Conservation (phyloP, 2,888 invertebrate species). For the Cerceris ruficornis region DNA sequence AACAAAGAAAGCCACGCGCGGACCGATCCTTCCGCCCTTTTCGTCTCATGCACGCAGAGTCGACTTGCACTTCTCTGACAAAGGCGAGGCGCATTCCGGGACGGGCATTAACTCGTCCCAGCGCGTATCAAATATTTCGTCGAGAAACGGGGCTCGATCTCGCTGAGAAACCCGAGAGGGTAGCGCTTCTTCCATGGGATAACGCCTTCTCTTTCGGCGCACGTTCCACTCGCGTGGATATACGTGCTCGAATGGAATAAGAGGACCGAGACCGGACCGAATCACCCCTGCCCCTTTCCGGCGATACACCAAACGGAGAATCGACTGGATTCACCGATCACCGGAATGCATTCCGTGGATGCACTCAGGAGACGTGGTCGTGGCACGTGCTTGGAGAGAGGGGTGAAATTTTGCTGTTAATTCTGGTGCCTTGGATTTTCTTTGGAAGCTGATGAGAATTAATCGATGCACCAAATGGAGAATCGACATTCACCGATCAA, state of each 20-base stretch:
- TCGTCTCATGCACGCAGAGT: too few relatives aligned
- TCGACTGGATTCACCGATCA: neutral
- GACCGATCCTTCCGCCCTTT: too few relatives aligned
- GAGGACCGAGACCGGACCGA: conserved; percentile 11
- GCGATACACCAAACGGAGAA: neutral
- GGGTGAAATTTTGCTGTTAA: too few relatives aligned
- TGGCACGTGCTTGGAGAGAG: too few relatives aligned
- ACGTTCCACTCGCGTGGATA: conserved; percentile 35
- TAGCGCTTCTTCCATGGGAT: conserved; percentile 1
- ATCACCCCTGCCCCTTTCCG: neutral
- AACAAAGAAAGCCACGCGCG: too few relatives aligned
- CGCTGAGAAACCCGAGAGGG: neutral
- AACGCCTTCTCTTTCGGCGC: conserved; percentile 38
- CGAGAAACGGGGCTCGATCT: conserved; percentile 1
- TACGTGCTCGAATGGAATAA: conserved; percentile 41
- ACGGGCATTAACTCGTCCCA: conserved; percentile 15
- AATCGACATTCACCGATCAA: neutral
- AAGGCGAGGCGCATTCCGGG: neutral
- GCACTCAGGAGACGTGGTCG: neutral
- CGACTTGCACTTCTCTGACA: neutral
- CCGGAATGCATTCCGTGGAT: neutral
- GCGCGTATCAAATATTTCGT: conserved; percentile 28
- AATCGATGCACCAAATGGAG: neutral
- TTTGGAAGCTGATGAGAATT: too few relatives aligned
- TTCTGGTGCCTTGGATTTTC: too few relatives aligned